Conservation (phyloP, 2,113 vertebrate genomes). For the Callithrix jacchus region DNA sequence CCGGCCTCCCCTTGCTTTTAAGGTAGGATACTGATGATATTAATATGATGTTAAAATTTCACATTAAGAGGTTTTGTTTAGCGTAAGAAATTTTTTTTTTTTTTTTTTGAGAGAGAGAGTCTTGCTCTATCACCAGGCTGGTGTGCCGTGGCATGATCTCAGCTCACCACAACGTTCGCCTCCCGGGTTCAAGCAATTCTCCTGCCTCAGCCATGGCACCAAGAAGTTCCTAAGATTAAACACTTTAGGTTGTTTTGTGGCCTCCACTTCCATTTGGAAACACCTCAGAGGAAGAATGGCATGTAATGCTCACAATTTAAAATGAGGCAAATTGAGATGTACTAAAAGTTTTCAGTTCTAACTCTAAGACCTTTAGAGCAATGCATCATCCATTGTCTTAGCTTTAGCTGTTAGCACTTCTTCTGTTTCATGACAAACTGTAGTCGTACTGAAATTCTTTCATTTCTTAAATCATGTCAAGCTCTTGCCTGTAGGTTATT, state of each 20-base stretch:
- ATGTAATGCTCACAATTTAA: not conserved
- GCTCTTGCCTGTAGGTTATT: not conserved
- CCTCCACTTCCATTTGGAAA: not conserved
- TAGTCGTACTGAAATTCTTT: not conserved
- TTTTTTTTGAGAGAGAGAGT: too few relatives aligned
- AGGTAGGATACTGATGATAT: not conserved
- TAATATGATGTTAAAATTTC: not conserved
- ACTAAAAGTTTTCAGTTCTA: not conserved
- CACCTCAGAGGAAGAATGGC: not conserved
- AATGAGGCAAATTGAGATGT: not conserved
- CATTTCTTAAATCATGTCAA: conserved; percentile 30
- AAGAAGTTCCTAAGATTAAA: not conserved
- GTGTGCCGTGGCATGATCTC: too few relatives aligned
- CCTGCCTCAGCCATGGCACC: too few relatives aligned
- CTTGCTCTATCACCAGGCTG: too few relatives aligned
- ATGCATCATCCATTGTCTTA: not conserved
- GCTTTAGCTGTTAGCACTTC: not conserved
- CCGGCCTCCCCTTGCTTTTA: not conserved
- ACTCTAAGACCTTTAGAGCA: not conserved
- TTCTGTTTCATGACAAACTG: not conserved
- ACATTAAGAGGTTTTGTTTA: not conserved
- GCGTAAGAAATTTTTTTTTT: not conserved
- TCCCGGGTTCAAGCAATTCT: too few relatives aligned
- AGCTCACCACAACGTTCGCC: too few relatives aligned
- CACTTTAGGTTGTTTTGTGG: not conserved